Base-by-base conservation (phyloP, 53 echinoderm and acorn worm genomes). In the Mesocentrotus franciscanus region DNA sequence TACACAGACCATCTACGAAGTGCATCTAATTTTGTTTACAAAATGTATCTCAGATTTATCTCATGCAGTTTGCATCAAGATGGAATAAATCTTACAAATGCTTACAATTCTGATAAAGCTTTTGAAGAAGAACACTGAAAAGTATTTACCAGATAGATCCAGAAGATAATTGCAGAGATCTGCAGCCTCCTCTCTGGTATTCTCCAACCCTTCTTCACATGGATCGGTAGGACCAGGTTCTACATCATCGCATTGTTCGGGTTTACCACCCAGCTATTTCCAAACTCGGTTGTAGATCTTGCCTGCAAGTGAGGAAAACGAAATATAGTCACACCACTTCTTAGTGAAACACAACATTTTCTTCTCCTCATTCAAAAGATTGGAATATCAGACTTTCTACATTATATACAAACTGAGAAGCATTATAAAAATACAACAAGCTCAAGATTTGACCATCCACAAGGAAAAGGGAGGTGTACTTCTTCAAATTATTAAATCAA, bases 261-360 rank as follows among this genome's bases (percentile, higher is more conserved):
- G 33, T 93, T 64, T 9, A 95, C 91, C 9, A 92, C 96, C 97
- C 97, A 97, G 85, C 96, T 97, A 66, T 96, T 95, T 4, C 96
- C 97, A 90, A 96, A 97, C 1, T 96, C 97, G 36, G 87, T 75
- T 9, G n/a, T 71, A 20, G 92, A 93, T 85, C 89, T 58, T 18
- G 92, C 94, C 98, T 98, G 26, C 30, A 64, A 59, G 9, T 56
- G 12, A 85, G 1, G 12, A 85, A 58, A 0, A n/a, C 1, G 12
- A 56, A 85, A 9, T 56, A 58, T 12, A 10, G 0, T 36, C 42
- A 49, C 13, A 39, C 20, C 8, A 42, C 39, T 14, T 20, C 8
- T 10, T 18, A 18, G 22, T 18, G 8, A 27, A 83, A 39, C 4
- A 8, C 18, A 36, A 22, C 39, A 83, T 83, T 42, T 83, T 49